phyloP scores from a whole-genome alignment of 2,113 vertebrate genomes.

The Cyprinodon tularosa region DNA sequence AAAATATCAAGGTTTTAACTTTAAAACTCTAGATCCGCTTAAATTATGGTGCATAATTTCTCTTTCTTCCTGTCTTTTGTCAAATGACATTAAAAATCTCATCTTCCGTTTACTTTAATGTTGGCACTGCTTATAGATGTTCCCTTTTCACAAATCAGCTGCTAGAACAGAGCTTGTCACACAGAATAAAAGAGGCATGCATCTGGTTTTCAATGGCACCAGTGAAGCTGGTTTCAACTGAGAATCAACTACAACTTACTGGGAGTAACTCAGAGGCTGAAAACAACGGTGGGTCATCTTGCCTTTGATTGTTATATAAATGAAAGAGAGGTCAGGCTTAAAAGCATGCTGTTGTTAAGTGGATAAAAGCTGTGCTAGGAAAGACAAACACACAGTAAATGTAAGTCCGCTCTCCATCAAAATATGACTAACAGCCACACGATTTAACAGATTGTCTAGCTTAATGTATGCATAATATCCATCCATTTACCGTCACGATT shows the following conservation, averaged over 20 bases:
- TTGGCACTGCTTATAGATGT: too few relatives aligned
- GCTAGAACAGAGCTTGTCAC: background rate
- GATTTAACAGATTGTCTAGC: too few relatives aligned
- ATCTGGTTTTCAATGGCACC: background rate
- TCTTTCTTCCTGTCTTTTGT: background rate
- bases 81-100: background rate
- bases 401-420: too few relatives aligned
- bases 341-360: background rate
- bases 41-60: background rate
- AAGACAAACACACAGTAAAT: background rate
- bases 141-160: background rate
- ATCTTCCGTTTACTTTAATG: background rate
- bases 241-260: background rate
- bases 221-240: background rate
- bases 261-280: too few relatives aligned
- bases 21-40: background rate
- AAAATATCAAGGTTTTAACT: background rate
- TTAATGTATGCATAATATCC: too few relatives aligned
- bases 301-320: background rate
- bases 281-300: background rate
- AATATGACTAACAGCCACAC: too few relatives aligned
- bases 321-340: background rate
- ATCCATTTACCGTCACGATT: too few relatives aligned
- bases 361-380: background rate
- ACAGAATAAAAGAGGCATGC: background rate